Conservation (phyloP, 2,888 invertebrate genomes). For the Sinodicranocentrus sp. region DNA sequence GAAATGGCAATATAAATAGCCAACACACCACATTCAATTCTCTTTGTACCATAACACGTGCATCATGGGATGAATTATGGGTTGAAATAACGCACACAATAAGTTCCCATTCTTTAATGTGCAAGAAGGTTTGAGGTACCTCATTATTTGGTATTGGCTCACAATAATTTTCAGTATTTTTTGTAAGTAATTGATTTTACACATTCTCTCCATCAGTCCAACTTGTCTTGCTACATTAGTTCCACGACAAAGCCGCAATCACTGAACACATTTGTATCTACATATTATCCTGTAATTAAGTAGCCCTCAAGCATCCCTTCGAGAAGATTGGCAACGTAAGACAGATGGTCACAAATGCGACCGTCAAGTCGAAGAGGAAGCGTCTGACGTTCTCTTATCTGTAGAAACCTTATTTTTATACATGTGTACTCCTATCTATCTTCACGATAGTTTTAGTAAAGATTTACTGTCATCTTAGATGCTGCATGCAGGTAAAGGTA, state of each 20-base stretch:
- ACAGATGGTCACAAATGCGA: constrained; percentile 51
- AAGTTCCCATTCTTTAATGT: too few species aligned
- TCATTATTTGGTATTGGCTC: too few species aligned
- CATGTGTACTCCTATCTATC: neutral
- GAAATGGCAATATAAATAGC: too few species aligned
- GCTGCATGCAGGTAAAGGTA: neutral
- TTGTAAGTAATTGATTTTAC: constrained; percentile 44
- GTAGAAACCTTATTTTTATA: neutral
- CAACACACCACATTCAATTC: too few species aligned
- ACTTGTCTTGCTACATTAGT: constrained; percentile 3
- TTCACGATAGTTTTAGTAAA: neutral
- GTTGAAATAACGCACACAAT: too few species aligned
- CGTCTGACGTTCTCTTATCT: neutral
- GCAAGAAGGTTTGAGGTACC: too few species aligned
- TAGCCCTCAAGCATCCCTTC: constrained; percentile 46
- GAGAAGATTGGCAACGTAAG: constrained; percentile 25
- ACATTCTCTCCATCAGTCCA: neutral
- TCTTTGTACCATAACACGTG: too few species aligned
- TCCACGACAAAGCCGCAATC: neutral
- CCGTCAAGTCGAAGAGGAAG: constrained; percentile 2
- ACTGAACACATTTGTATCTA: neutral
- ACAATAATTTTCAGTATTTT: too few species aligned
- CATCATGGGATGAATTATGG: too few species aligned
- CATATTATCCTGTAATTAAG: constrained; percentile 39
- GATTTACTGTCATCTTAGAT: constrained; percentile 2